These are phyloP conservation scores for Halictus ligatus DNA, from an alignment of 2,888 invertebrate genomes.

Conservation along the genomic window DNA sequence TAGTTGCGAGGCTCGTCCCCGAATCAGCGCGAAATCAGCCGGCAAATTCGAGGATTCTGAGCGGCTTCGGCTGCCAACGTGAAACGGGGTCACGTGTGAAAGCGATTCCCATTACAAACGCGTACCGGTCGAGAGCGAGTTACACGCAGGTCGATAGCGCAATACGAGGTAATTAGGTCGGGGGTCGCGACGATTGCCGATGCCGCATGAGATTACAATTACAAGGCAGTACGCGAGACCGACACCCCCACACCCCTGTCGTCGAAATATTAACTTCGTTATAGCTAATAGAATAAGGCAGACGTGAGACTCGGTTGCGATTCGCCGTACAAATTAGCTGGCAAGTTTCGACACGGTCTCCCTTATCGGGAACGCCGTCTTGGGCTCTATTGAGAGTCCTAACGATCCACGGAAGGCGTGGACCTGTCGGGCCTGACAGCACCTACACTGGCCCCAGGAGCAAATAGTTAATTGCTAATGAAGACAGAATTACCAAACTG, in stretches of 20 bases:
- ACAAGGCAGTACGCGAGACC: constrained; percentile 9
- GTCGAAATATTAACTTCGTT: constrained; percentile 35
- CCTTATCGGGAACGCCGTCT: background rate
- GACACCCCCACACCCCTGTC: background rate
- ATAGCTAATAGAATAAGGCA: constrained; percentile 33
- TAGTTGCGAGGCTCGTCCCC: background rate
- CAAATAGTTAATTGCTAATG: background rate
- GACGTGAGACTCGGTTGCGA: constrained; percentile 3
- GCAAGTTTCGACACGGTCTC: background rate
- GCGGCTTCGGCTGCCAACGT: background rate
- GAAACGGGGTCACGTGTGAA: constrained; percentile 34
- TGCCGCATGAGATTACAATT: constrained; percentile 31
- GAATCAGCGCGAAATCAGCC: background rate
- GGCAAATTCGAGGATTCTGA: constrained; percentile 9
- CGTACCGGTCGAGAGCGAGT: constrained; percentile 18
- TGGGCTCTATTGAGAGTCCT: background rate
- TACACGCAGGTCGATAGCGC: constrained; percentile 37
- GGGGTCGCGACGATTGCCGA: constrained; percentile 40
- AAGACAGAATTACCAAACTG: background rate
- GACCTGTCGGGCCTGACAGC: background rate
- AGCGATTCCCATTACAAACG: constrained; percentile 43
- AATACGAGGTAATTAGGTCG: constrained; percentile 45
- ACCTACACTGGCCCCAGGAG: background rate
- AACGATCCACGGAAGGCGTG: background rate
- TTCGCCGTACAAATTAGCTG: constrained; percentile 10